Evolutionary conservation across 30 jellyfish, hydroid and myxozoan species (phyloP), one percentile per base, ranked within the genome.

Genomic region (Cassiopea andromeda): DNA sequence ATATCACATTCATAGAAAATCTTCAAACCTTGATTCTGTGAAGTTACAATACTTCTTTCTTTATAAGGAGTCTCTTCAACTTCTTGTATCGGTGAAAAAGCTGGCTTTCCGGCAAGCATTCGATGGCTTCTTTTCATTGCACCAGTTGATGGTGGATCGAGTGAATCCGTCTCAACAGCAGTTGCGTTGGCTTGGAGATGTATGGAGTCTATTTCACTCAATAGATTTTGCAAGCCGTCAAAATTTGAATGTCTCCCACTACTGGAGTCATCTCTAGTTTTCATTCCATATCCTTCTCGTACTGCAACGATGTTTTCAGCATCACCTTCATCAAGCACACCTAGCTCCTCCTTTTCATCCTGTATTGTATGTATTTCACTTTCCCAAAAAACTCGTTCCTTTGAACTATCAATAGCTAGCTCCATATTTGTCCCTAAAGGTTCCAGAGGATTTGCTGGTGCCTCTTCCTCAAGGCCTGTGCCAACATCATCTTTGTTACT

Each of bases 31-130:
- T 70, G 79, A 2, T 17, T 70, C 43, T 17, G 49, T 19, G 79
- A 4, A 19, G 79, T 3, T 18, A 38, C 18, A 70, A 16, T 19
- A 19, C 79, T 78, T 61, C 61, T 54, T 60, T 89, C 82, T 61
- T 61, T 81, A 19, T 70, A 80, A 27, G 84, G 73, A 10, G 83
- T 84, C 80, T 91, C 97, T 45, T 91, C 94, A 12, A 91, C 94
- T 71, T 91, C 97, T 27, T 84, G 85, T 43, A 91, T 91, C 6
- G 97, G 97, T 48, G 97, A 91, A 79, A 91, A 91, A 18, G 92
- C 88, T 5, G 97, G 97, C 45, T 91, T 87, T 38, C 84, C 97
- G 27, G 97, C 75, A 6, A 91, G 75, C 14, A 69, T 46, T 16
- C 85, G 54, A 18, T 58, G 90, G 13, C 72, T 73, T 89, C 46